Conservation (phyloP, 2,113 vertebrate genomes). For the Sigmodon hispidus region DNA sequence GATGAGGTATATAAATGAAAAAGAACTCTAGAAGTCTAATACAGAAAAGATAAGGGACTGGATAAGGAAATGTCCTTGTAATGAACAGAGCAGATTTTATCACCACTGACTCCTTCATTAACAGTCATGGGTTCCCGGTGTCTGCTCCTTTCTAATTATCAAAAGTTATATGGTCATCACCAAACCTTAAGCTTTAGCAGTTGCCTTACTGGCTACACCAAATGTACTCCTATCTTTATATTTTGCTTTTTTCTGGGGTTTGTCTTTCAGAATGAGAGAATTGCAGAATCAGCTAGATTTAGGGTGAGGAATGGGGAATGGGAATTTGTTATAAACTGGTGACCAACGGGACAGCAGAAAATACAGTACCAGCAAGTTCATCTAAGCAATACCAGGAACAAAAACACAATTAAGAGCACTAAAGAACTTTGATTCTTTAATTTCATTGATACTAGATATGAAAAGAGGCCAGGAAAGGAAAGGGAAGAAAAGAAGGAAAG, state of each 20-base stretch:
- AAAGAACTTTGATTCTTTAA: background rate
- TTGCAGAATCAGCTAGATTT: background rate
- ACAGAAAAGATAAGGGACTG: background rate
- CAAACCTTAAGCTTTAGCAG: rapidly evolving
- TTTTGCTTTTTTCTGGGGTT: background rate
- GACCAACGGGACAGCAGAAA: background rate
- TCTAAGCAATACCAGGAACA: background rate
- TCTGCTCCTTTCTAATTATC: too few relatives aligned
- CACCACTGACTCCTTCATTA: background rate
- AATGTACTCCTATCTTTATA: background rate
- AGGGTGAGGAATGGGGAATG: background rate
- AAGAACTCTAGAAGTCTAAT: background rate
- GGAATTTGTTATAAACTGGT: background rate
- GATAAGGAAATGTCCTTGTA: background rate
- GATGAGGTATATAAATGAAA: background rate
- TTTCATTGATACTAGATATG: background rate
- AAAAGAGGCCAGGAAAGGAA: background rate
- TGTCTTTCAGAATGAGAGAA: background rate
- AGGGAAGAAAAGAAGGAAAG: rapidly evolving
- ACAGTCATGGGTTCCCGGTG: background rate
- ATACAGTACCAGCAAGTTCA: background rate
- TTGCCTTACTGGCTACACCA: background rate
- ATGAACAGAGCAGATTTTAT: background rate
- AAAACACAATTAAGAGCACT: background rate
- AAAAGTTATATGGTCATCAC: too few relatives aligned